Base-by-base conservation (phyloP, 1,140 invertebrate genomes). In the Apis laboriosa region DNA sequence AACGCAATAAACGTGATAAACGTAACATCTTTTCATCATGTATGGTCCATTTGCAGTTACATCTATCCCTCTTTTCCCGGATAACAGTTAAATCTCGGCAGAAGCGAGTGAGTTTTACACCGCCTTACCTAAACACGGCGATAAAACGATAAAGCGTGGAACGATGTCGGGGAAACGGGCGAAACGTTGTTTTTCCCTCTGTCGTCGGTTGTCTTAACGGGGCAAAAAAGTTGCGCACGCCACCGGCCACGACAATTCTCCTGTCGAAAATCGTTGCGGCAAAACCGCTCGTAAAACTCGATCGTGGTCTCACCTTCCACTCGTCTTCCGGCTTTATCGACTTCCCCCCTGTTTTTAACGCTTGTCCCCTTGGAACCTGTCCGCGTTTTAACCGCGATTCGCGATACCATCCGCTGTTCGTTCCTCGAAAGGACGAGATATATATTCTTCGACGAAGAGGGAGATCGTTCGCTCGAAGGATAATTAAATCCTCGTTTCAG, bases 401-500 rank as follows among this genome's bases (percentile, higher is more conserved):
- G 19, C 55, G 67, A 28, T 60, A 56, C 9, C 49, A 51, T 70
- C 49, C 15, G 34, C 74, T 60, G 78, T 86, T 34, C 21, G 49
- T 82, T 74, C 68, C 53, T 74, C 51, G 51, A 28, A 17, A 34
- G 21, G 61, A 76, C 60, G 4, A 51, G 56, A 77, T 83, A 79
- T 15, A 7, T n/a, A 49, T 80, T 28, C 43, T 17, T 70, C 56
- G 49, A 17, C 60, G 72, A 77, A n/a, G 60, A 86, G 61, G 80
- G 58, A 86, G 56, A 84, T 60, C 19, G 15, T 43, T 7, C 34
- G 2, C 80, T n/a, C 66, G 58, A 83, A 67, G 34, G 17, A 71
- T 55, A 79, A 87, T 87, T 87, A 87, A 87, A 80, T 60, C 81
- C 77, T 79, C 60, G 68, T 87, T 87, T 84, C 72, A 86, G 55